Conservation (phyloP, 1,140 invertebrate species). For the Drosophila serrata region DNA sequence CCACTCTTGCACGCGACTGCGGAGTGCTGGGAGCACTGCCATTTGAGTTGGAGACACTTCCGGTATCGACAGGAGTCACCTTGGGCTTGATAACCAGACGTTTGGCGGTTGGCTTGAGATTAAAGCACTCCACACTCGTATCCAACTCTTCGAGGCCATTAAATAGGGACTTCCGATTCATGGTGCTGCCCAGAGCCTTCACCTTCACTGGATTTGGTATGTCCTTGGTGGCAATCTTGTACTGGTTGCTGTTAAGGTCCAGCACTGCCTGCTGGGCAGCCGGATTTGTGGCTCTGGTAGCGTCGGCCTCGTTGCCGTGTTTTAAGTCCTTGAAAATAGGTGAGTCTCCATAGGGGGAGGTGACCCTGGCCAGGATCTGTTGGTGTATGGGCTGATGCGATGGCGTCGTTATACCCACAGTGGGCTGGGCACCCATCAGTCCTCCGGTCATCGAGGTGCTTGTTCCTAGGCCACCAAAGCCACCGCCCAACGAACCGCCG, state of each 20-base stretch:
- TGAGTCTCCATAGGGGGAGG: slow-evolving; percentile 92
- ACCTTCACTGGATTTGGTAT: slow-evolving; percentile 88
- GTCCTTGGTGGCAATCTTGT: slow-evolving; percentile 88
- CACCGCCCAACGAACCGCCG: slow-evolving; percentile 38
- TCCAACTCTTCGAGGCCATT: slow-evolving; percentile 90
- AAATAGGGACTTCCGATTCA: slow-evolving; percentile 89
- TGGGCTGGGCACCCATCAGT: slow-evolving; percentile 42
- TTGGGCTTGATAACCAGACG: slow-evolving; percentile 87
- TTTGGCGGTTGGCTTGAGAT: slow-evolving; percentile 88
- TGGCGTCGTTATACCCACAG: slow-evolving; percentile 57
- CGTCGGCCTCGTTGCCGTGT: slow-evolving; percentile 87
- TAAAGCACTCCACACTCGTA: slow-evolving; percentile 88
- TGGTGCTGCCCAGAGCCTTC: slow-evolving; percentile 86
- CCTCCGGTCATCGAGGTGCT: slow-evolving; percentile 51
- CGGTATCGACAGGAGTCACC: slow-evolving; percentile 3
- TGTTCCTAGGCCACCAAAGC: slow-evolving; percentile 50
- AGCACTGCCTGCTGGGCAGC: slow-evolving; percentile 88
- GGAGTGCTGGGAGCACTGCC: slow-evolving; percentile 28
- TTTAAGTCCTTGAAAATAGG: slow-evolving; percentile 91
- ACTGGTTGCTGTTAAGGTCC: slow-evolving; percentile 86
- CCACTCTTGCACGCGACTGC: slow-evolving; percentile 18
- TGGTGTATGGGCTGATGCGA: slow-evolving; percentile 86
- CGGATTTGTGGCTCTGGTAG: slow-evolving; percentile 91
- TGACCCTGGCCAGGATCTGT: slow-evolving; percentile 89
- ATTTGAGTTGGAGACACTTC: slow-evolving; percentile 3